Base-by-base conservation (phyloP, 1,140 invertebrate genomes). In the Camponotus pennsylvanicus region DNA sequence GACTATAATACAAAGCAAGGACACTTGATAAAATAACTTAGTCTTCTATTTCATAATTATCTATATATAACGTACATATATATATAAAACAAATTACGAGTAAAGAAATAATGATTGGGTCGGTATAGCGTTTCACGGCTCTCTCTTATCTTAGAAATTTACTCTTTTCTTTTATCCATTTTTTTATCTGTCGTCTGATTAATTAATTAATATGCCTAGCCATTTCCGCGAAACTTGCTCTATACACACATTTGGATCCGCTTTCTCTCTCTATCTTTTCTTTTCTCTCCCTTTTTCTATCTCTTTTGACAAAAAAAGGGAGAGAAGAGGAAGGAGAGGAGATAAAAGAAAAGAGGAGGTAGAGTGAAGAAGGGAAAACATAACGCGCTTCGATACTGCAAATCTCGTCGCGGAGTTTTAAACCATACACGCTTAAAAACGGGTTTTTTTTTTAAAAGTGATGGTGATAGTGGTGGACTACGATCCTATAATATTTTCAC, bases 1-100 rank as follows among this genome's bases (percentile, higher is more conserved):
- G 93, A 95, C 92, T 95, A 95, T 95, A 94, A 95, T 95, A 95
- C 94, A 95, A 95, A 95, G 94, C 94, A 95, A 95, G 94, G 94
- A 92, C 94, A 95, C 94, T 95, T 95, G 93, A 95, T 94, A 95
- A 95, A 95, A 94, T 95, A 95, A 95, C 94, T 95, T 95, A 95
- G 93, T 94, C 91, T 92, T 94, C 94, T 95, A 95, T 95, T 94
- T 94, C 92, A 93, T 95, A 95, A 95, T 95, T 93, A 94, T 94
- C 92, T 94, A 93, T 94, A 92, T 94, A 93, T 94, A 94, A 94
- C 93, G 91, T 94, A 94, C 92, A 94, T 94, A 94, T 94, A 94
- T 94, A 94, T 94, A 94, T 94, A 94, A 94, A 94, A 94, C 93
- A 93, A 94, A 95, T 94, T 92, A 93, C 93, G 93, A 92, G 92